These are phyloP conservation scores for Agrotis segetum DNA, from an alignment of 2,888 invertebrate species.

Conservation along the genomic window DNA sequence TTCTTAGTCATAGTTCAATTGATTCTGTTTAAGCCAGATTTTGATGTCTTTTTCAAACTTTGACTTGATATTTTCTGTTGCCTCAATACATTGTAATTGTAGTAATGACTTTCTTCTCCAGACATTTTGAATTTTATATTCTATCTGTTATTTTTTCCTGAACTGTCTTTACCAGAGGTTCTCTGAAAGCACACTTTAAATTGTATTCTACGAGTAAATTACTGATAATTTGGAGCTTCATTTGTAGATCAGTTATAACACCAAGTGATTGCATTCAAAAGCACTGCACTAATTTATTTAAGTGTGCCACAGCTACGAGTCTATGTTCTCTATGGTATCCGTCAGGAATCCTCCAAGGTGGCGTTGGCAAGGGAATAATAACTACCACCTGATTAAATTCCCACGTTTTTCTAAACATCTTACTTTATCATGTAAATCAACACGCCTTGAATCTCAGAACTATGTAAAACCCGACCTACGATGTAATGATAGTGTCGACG, in stretches of 20 bases:
- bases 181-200: neutral
- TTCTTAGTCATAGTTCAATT: slow-evolving; percentile 14
- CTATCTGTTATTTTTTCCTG: too few relatives aligned
- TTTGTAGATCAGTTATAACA: too few relatives aligned
- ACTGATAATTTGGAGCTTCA: neutral
- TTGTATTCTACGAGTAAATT: neutral
- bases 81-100: neutral
- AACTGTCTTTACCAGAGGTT: neutral
- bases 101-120: neutral
- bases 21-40: too few relatives aligned
- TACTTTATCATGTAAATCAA: slow-evolving; percentile 8
- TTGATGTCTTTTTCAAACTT: too few relatives aligned
- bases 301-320: too few relatives aligned
- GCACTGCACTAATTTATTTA: too few relatives aligned
- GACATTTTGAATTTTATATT: neutral
- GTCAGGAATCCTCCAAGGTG: too few relatives aligned
- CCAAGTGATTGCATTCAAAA: too few relatives aligned
- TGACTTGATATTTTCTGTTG: neutral
- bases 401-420: slow-evolving; percentile 2
- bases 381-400: neutral
- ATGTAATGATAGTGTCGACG: slow-evolving; percentile 5
- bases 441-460: slow-evolving; percentile 9
- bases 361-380: too few relatives aligned
- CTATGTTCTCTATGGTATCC: too few relatives aligned
- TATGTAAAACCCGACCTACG: neutral